phyloP scores from a whole-genome alignment of 2,797 vertebrate species.

The Microctenopoma stevenorrisi region DNA sequence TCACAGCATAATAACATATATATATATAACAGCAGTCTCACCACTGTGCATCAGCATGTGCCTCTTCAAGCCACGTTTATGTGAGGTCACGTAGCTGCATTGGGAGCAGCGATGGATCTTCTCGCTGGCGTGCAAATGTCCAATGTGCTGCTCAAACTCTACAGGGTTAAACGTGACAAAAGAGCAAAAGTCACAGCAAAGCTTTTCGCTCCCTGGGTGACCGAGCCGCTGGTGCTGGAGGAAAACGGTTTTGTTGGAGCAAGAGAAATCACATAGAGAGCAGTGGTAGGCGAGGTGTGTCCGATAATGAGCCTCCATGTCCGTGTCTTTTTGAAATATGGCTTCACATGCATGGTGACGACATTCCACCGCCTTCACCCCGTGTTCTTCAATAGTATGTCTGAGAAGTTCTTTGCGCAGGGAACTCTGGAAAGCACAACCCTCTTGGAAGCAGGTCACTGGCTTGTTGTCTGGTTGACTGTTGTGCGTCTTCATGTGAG shows the following conservation, averaged over 20 bases:
- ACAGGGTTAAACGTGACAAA: conserved; percentile 94
- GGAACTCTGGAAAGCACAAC: conserved; percentile 82
- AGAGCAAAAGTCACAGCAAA: conserved; percentile 90
- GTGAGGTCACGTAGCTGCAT: conserved; percentile 92
- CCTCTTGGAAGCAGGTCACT: conserved; percentile 86
- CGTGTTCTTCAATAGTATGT: conserved; percentile 86
- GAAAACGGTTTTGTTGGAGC: conserved; percentile 93
- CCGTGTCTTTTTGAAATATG: conserved; percentile 83
- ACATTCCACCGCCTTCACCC: conserved; percentile 86
- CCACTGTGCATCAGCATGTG: conserved; percentile 94
- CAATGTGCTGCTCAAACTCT: conserved; percentile 90
- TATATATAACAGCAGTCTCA: conserved; percentile 65
- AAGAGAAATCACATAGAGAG: conserved; percentile 92
- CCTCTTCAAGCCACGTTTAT: conserved; percentile 93
- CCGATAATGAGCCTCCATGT: conserved; percentile 92
- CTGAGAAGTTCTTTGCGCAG: conserved; percentile 87
- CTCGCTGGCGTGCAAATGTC: conserved; percentile 93
- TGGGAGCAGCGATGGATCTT: conserved; percentile 93
- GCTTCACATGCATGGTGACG: conserved; percentile 90
- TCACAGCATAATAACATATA: background rate
- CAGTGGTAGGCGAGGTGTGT: conserved; percentile 96
- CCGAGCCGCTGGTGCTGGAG: conserved; percentile 92
- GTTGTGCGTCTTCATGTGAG: conserved; percentile 93
- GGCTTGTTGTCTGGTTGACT: conserved; percentile 65
- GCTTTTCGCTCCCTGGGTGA: conserved; percentile 87